Evolutionary conservation across 2,888 invertebrate genomes (phyloP), one percentile per base, ranked within the genome.

Genomic region (Amphipoea lucens): DNA sequence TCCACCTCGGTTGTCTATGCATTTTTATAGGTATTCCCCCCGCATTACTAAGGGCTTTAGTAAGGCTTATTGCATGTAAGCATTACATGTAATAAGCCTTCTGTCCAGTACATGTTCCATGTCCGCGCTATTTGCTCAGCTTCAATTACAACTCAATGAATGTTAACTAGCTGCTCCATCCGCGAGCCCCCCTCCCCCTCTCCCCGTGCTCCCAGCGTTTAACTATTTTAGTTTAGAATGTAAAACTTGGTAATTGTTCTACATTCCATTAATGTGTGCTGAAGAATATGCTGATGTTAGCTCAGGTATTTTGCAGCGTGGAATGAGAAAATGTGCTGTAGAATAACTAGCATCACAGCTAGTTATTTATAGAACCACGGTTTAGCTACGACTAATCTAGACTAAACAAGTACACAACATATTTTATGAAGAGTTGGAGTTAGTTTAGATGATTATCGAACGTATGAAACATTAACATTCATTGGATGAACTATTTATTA

Each of bases 141-240:
- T 83, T 79, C 83, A 83, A 86, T 85, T 76, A 85, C 76, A 82
- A 76, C 76, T 63, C 85, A 76, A 86, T 86, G 83, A 83, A 83
- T 79, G 83, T 76, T 79, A 74, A 74, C 60, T 40, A 74, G 74
- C 51, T 74, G 74, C 51, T 76, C 71, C 68, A 65, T 82, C 9
- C 7, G 63, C 68, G n/a, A 63, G 54, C 36, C 2, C 40, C 60
- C 9, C 45, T 9, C 45, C 45, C 45, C 12, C 9, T 11, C 4
- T 14, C n/a, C 17, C 36, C 17, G 17, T 9, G 36, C 23, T 36
- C 23, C 14, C 69, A 17, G 51, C 65, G 74, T 63, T 79, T 66
- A 85, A 83, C 76, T 79, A 86, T 83, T 70, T 73, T 79, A 68
- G 74, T 76, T 75, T 67, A 79, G 74, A 86, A 85, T 83, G 66